A percentile compares a stretch with the other conserved stretches of the same genome.
phyloP scores from a whole-genome alignment of 2,113 vertebrate species.

The Sialia sialis region DNA sequence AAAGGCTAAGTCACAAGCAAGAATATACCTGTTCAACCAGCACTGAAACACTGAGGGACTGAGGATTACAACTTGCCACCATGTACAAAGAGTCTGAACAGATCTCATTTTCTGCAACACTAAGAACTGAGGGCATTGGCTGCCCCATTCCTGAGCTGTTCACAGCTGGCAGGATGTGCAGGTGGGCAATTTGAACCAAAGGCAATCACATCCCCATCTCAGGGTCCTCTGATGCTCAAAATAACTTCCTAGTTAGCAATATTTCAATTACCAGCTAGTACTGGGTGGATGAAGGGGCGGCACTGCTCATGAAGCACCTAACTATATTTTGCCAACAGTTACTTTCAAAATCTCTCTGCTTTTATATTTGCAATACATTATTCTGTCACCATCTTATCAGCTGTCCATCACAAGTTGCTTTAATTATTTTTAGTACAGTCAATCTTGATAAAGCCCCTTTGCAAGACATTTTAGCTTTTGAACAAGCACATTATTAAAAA shows the following conservation, averaged over 20 bases:
- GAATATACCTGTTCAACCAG: background rate
- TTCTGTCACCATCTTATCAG: background rate
- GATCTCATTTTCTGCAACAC: background rate
- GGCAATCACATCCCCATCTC: background rate
- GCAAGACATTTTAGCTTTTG: background rate
- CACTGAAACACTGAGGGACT: background rate
- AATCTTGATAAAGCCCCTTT: background rate
- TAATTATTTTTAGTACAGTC: background rate
- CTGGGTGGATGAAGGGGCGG: background rate
- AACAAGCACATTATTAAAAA: background rate
- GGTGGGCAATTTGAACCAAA: background rate
- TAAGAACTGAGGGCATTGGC: background rate
- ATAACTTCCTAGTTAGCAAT: background rate
- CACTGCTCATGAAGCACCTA: background rate
- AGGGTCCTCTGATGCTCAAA: background rate
- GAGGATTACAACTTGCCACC: rapidly evolving
- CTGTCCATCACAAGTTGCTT: background rate
- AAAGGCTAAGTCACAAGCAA: background rate
- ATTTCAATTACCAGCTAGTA: background rate
- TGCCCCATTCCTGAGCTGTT: background rate
- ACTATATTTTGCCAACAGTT: background rate
- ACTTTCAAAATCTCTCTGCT: background rate
- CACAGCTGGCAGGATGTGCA: background rate
- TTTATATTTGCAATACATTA: background rate
- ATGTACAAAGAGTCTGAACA: background rate